Base-by-base conservation (phyloP, 2,888 invertebrate genomes). In the Sarcophaga rosellei region DNA sequence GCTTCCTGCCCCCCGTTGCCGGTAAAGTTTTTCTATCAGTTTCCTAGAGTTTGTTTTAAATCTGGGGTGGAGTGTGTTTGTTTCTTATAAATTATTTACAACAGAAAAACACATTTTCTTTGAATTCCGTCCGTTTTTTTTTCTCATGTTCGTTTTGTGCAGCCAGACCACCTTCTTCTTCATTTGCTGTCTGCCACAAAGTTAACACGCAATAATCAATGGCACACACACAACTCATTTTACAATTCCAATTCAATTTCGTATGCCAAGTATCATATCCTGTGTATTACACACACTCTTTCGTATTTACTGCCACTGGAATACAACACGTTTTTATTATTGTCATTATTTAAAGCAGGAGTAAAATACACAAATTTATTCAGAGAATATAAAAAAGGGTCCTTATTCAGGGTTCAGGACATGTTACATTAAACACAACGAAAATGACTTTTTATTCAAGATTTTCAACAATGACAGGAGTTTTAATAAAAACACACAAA, bases 171-270 rank as follows among this genome's bases (percentile, higher is more conserved):
- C 15, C 15, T n/a, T n/a, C n/a, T n/a, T 53, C 17, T 25, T 23
- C 57, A 45, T 73, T 53, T 17, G 53, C 17, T 1, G 53, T 65
- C 70, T 84, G 81, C 84, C 86, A 70, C 78, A 68, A 86, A 84
- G 86, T 86, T 86, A 86, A 81, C 86, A 86, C 86, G 81, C 86
- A 86, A 86, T 84, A 84, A 81, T 81, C 68, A 77, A 21, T 83
- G 84, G 84, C 63, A 76, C 25, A 76, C 35, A 70, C 4, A 20
- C n/a, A 80, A 75, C 72, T 72, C 47, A 82, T 82, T 82, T 72
- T 73, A 61, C 74, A 70, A 76, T 62, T 65, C 8, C 3, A 17
- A 66, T 20, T 44, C 66, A 45, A 10, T 45, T 66, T 66, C 17
- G 12, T n/a, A 66, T 45, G n/a, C 53, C 44, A 61, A 72, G 47